phyloP scores from a whole-genome alignment of 2,888 invertebrate genomes.

The Andrena flavipes region DNA sequence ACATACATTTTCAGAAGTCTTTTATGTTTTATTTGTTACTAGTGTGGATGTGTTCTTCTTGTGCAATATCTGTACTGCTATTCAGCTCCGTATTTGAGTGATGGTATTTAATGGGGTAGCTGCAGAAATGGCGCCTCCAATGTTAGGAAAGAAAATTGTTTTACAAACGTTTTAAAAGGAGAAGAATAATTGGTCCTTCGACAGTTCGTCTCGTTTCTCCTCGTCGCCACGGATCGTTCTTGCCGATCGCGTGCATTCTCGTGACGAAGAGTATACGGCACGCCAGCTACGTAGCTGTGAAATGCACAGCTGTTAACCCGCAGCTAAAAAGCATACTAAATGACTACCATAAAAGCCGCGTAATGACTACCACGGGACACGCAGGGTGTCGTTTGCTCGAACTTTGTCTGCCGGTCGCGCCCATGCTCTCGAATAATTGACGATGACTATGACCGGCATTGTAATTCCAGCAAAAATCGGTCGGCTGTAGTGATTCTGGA shows the following conservation, averaged over 20 bases:
- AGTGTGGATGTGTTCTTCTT: too few relatives aligned
- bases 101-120: too few relatives aligned
- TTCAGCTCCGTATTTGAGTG: too few relatives aligned
- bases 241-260: constrained; percentile 69
- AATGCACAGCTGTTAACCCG: constrained; percentile 81
- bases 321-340: constrained; percentile 79
- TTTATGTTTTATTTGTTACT: too few relatives aligned
- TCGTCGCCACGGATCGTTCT: constrained; percentile 55
- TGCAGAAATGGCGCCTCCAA: background rate
- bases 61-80: too few relatives aligned
- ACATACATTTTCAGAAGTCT: background rate
- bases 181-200: constrained; percentile 49
- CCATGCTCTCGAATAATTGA: constrained; percentile 44
- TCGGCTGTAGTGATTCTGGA: background rate
- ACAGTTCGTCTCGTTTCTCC: constrained; percentile 37
- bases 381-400: constrained; percentile 58
- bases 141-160: constrained; percentile 9
- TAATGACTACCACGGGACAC: constrained; percentile 72
- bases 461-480: constrained; percentile 37
- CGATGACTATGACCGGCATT: constrained; percentile 1
- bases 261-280: constrained; percentile 62
- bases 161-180: constrained; percentile 8
- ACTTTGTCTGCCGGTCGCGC: constrained; percentile 48
- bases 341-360: constrained; percentile 74
- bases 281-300: constrained; percentile 66